Conservation (phyloP, 2,797 vertebrate genomes). For the Threskiornis aethiopicus region DNA sequence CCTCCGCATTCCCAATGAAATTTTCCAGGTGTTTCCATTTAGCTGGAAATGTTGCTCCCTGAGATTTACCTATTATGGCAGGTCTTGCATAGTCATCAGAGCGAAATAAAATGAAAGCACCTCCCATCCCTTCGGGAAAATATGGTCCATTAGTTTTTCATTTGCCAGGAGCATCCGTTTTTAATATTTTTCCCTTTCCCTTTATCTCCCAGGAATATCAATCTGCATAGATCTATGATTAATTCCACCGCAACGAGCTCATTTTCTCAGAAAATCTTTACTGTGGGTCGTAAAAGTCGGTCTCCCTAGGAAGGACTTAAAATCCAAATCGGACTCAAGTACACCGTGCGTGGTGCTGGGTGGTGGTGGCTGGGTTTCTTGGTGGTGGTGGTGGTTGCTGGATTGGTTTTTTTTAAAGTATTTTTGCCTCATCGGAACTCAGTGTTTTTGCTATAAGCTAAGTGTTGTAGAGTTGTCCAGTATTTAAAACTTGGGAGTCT, state of each 20-base stretch:
- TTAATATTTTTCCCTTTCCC: constrained; percentile 60
- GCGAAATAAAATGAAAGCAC: background rate
- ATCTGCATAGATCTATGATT: constrained; percentile 68
- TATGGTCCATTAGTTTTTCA: constrained; percentile 68
- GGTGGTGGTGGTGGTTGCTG: background rate
- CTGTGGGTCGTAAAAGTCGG: constrained; percentile 36
- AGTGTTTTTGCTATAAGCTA: background rate
- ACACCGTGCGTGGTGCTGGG: background rate
- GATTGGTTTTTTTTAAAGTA: background rate
- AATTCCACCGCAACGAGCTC: constrained; percentile 61
- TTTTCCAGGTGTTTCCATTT: background rate
- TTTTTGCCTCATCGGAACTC: background rate
- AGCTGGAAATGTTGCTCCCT: background rate
- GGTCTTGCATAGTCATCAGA: background rate
- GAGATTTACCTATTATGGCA: background rate
- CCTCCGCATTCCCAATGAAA: background rate
- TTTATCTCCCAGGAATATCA: constrained; percentile 66
- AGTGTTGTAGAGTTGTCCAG: background rate
- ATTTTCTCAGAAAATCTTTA: constrained; percentile 52
- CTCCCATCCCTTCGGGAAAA: background rate
- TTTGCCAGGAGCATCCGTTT: constrained; percentile 64
- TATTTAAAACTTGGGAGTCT: background rate
- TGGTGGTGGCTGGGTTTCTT: background rate
- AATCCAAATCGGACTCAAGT: background rate
- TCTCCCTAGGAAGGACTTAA: background rate